These are phyloP conservation scores for Pteronotus mesoamericanus DNA, from an alignment of 2,797 vertebrate species.

Conservation along the genomic window DNA sequence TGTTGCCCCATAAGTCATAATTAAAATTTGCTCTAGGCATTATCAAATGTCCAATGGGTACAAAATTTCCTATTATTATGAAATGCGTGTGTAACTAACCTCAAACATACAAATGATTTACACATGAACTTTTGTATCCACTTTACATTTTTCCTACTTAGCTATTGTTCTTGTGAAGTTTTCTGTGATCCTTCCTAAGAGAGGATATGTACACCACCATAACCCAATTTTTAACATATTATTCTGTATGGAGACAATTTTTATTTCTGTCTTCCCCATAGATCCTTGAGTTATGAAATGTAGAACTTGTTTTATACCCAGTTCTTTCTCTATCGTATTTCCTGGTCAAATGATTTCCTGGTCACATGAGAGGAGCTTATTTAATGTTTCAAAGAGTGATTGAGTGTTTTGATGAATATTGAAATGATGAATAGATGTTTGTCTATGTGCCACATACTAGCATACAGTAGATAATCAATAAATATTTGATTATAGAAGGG, in stretches of 20 bases:
- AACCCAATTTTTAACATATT: neutral
- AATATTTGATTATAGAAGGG: neutral
- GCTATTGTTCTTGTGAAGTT: neutral
- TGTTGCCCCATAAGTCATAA: neutral
- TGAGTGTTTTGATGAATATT: neutral
- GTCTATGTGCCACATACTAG: neutral
- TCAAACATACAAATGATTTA: neutral
- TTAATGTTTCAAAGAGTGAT: neutral
- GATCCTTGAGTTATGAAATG: neutral
- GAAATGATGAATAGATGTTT: neutral
- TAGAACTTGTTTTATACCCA: neutral
- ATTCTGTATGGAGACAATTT: neutral
- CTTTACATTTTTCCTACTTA: neutral
- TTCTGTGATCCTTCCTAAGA: neutral
- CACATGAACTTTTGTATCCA: neutral
- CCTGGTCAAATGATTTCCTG: neutral
- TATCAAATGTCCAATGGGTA: neutral
- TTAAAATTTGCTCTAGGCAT: neutral
- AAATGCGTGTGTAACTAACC: neutral
- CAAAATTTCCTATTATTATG: neutral
- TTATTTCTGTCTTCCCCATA: neutral
- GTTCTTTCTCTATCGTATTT: neutral
- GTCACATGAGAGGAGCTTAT: neutral
- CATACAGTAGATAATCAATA: neutral
- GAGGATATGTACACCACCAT: neutral